Base-by-base conservation (phyloP, 2,888 invertebrate species). In the Drosophila fungiperda region DNA sequence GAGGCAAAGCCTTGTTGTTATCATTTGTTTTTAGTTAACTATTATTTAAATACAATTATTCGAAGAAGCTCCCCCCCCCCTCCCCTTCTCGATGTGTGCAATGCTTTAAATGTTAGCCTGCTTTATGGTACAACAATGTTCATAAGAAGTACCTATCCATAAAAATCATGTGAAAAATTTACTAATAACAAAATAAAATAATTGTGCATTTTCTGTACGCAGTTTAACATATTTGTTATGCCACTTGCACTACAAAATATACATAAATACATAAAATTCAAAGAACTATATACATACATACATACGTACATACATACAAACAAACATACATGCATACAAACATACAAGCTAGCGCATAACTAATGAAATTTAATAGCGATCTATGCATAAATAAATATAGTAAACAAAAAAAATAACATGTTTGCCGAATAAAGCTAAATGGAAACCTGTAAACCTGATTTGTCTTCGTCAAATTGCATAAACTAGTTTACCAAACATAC, bases 51-150 rank as follows among this genome's bases (percentile, higher is more conserved):
- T 36, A 32, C 9, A 63, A 48, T 33, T 63, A 55, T 35, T 55
- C 29, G 38, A 60, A 49, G 50, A 68, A 57, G 20, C 55, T 49
- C 52, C 45, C 42, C 71, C 55, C 73, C 38, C 71, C 55, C 76
- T 12, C 42, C 71, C 55, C 72, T 57, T 73, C 61, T 80, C 61
- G 33, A 76, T 85, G 76, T 86, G 76, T 74, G 87, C 89, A 67
- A 88, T 74, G 85, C 85, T 88, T 88, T 88, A 82, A 86, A 80
- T 88, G 87, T 90, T 90, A 88, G 87, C 90, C 90, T 90, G 90
- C 90, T 88, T 83, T 86, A 76, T 68, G 87, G 87, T 88, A 88
- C 87, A 88, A 88, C 66, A 85, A 74, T 70, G 74, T 80, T 90
- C 68, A 78, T 78, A 83, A 80, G 73, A 78, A 83, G 87, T 87